phyloP scores from a whole-genome alignment of 2,113 vertebrate genomes.

The Datnioides undecimradiatus region DNA sequence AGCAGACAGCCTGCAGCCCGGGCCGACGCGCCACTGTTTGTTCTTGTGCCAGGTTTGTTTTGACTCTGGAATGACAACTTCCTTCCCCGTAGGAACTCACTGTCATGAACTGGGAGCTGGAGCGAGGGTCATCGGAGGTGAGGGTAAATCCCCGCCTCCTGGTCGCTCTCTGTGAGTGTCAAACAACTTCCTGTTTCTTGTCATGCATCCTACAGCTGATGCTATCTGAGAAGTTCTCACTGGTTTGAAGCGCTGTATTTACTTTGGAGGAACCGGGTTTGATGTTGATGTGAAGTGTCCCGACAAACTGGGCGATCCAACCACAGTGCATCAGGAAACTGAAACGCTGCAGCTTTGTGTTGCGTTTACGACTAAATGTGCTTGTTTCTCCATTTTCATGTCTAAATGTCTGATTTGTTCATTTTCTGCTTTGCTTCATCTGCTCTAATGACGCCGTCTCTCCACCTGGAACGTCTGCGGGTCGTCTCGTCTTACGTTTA shows the following conservation, averaged over 20 bases:
- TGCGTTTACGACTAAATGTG: not conserved
- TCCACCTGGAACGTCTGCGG: not conserved
- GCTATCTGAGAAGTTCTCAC: not conserved
- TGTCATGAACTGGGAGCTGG: not conserved
- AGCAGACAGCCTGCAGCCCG: constrained; percentile 33
- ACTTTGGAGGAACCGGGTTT: too few species aligned
- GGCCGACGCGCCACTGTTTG: not conserved
- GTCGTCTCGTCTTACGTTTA: not conserved
- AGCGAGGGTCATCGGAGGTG: not conserved
- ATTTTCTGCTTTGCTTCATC: not conserved
- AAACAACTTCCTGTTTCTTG: constrained; percentile 50
- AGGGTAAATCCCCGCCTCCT: constrained; percentile 7
- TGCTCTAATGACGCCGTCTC: not conserved
- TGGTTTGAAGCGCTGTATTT: not conserved
- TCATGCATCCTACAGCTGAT: constrained; percentile 23
- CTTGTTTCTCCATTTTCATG: not conserved
- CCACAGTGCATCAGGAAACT: too few species aligned
- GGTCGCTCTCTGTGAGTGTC: constrained; percentile 6
- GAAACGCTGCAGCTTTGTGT: not conserved
- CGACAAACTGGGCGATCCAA: not conserved
- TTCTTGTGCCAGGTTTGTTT: constrained; percentile 30
- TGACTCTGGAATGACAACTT: constrained; percentile 35
- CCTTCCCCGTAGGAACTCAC: constrained; percentile 13
- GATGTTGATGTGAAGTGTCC: not conserved
- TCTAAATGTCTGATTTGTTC: not conserved